Conservation (phyloP, 2,888 invertebrate species). For the Microplitis manilae region DNA sequence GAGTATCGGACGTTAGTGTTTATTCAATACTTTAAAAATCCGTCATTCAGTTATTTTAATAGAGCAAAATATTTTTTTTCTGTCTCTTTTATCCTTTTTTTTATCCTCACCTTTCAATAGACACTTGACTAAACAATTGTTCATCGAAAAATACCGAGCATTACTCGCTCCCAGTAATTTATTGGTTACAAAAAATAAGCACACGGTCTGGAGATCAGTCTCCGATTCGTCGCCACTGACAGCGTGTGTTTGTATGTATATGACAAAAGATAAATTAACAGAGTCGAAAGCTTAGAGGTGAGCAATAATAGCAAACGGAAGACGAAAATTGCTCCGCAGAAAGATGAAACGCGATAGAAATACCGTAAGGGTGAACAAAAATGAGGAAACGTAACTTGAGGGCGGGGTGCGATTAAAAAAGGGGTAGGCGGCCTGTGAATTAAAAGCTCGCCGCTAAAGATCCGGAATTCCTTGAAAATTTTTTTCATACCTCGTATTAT, state of each 20-base stretch:
- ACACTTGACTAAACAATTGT: not conserved
- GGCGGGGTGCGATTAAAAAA: slow-evolving; percentile 59
- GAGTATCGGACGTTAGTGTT: slow-evolving; percentile 12
- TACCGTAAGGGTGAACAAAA: slow-evolving; percentile 11
- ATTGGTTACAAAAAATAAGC: slow-evolving; percentile 16
- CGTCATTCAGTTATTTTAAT: slow-evolving; percentile 33
- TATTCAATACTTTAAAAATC: slow-evolving; percentile 4
- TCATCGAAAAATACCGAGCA: slow-evolving; percentile 47
- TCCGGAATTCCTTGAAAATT: slow-evolving; percentile 59
- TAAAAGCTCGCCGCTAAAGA: slow-evolving; percentile 63
- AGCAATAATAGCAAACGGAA: slow-evolving; percentile 14
- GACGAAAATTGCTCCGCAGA: slow-evolving; percentile 7
- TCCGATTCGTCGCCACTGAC: not conserved
- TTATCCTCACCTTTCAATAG: not conserved
- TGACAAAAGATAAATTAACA: slow-evolving; percentile 17
- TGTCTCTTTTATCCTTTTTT: too few species aligned
- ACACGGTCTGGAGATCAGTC: slow-evolving; percentile 10
- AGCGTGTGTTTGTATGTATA: not conserved
- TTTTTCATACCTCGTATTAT: slow-evolving; percentile 57
- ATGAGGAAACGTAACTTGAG: slow-evolving; percentile 33
- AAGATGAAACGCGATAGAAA: slow-evolving; percentile 3
- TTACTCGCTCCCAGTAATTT: slow-evolving; percentile 48
- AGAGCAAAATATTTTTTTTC: not conserved
- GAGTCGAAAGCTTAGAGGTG: slow-evolving; percentile 4
- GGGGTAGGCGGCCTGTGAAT: slow-evolving; percentile 58